Evolutionary conservation across 2,888 invertebrate genomes (phyloP).

Genomic region (Alentia gelatinosa): DNA sequence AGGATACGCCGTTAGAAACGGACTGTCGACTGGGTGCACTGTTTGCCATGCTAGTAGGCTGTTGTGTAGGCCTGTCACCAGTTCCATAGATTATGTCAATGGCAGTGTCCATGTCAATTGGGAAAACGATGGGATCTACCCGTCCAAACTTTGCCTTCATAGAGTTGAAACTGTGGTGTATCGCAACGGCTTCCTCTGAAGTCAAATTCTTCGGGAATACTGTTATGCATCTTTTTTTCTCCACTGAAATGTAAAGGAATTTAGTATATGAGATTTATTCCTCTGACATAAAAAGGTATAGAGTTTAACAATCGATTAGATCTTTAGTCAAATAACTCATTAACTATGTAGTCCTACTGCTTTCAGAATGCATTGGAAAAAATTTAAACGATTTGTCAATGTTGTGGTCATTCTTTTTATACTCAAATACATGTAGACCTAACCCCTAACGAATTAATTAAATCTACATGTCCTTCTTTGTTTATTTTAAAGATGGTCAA

Average conservation of each 20-base stretch:
- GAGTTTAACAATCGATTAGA: too few relatives aligned
- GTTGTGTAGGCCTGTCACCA: background rate
- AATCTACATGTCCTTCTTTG: too few relatives aligned
- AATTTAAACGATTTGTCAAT: too few relatives aligned
- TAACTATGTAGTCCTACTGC: too few relatives aligned
- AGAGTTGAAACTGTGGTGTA: constrained; percentile 44
- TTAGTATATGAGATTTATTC: too few relatives aligned
- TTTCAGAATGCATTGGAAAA: too few relatives aligned
- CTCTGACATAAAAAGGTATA: too few relatives aligned
- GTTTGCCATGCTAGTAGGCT: background rate
- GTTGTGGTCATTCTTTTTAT: too few relatives aligned
- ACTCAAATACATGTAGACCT: too few relatives aligned
- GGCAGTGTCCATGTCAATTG: background rate
- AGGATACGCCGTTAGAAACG: background rate
- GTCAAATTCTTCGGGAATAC: constrained; percentile 62
- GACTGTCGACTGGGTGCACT: background rate
- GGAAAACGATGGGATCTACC: background rate
- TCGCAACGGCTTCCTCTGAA: background rate
- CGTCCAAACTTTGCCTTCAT: constrained; percentile 51
- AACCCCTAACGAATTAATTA: too few relatives aligned
- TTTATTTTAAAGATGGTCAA: too few relatives aligned
- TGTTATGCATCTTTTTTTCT: constrained; percentile 64
- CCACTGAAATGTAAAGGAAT: constrained; percentile 54
- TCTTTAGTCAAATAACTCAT: too few relatives aligned
- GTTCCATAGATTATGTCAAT: constrained; percentile 50